Evolutionary conservation across 2,888 invertebrate genomes (phyloP).

Genomic region (Eilema depressum): DNA sequence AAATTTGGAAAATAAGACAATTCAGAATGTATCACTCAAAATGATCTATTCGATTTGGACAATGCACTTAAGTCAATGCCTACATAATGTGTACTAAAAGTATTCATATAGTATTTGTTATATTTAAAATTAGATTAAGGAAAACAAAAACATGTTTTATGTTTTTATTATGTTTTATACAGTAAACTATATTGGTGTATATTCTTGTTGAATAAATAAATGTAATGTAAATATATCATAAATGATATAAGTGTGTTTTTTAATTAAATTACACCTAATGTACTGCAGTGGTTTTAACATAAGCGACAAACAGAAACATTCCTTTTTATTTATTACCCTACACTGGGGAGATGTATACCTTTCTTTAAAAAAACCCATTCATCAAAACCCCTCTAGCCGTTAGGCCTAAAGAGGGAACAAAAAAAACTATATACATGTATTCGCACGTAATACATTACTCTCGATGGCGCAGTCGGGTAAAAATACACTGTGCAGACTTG

Average conservation of each 20-base stretch:
- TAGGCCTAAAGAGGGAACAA: too few relatives aligned
- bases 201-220: slow-evolving; percentile 12
- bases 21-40: background rate
- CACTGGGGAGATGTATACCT: too few relatives aligned
- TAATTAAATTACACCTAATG: background rate
- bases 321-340: background rate
- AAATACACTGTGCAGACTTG: too few relatives aligned
- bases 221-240: slow-evolving; percentile 6
- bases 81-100: slow-evolving; percentile 59
- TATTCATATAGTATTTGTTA: slow-evolving; percentile 66
- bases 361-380: too few relatives aligned
- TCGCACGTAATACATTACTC: too few relatives aligned
- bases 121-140: slow-evolving; percentile 34
- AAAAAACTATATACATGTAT: too few relatives aligned
- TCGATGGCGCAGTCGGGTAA: too few relatives aligned
- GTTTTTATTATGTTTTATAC: slow-evolving; percentile 4
- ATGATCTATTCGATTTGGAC: slow-evolving; percentile 33
- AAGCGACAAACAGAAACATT: background rate
- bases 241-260: background rate
- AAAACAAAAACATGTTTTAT: background rate
- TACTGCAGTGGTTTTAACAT: background rate
- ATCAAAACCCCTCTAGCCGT: too few relatives aligned
- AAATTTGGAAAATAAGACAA: slow-evolving; percentile 58
- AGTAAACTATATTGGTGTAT: slow-evolving; percentile 8
- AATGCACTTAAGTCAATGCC: slow-evolving; percentile 53